These are phyloP conservation scores for Phortica okadai DNA, from an alignment of 2,888 invertebrate species.

Conservation along the genomic window DNA sequence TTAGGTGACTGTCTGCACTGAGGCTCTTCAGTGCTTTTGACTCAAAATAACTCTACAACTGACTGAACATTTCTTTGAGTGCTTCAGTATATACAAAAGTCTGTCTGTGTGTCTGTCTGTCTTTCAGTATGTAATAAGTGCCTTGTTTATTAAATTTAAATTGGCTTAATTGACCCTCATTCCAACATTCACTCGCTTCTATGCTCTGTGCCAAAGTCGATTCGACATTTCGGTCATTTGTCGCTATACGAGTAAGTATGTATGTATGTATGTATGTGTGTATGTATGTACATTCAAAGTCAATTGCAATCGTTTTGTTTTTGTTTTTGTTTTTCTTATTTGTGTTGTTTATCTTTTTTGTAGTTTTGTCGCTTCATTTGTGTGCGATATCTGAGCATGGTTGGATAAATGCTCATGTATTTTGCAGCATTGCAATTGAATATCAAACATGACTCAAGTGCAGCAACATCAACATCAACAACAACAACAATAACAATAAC, in stretches of 20 bases:
- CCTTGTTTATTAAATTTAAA: conserved; percentile 77
- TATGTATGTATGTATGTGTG: neutral
- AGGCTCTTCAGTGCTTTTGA: neutral
- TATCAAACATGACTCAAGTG: conserved; percentile 25
- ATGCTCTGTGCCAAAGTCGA: neutral
- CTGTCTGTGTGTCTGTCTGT: neutral
- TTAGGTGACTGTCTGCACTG: conserved; percentile 1
- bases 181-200: conserved; percentile 48
- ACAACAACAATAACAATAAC: neutral
- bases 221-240: conserved; percentile 4
- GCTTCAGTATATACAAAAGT: neutral
- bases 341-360: conserved; percentile 14
- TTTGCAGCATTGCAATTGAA: conserved; percentile 3
- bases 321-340: conserved; percentile 1
- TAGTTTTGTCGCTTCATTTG: conserved; percentile 15
- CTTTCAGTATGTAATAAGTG: conserved; percentile 73
- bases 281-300: conserved; percentile 16
- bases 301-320: conserved; percentile 6
- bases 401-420: neutral
- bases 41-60: neutral
- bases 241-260: neutral
- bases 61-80: neutral
- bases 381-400: neutral
- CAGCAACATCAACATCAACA: neutral
- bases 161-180: conserved; percentile 77